These are phyloP conservation scores for Alethe diademata DNA, from an alignment of 2,113 vertebrate genomes.

Conservation along the genomic window DNA sequence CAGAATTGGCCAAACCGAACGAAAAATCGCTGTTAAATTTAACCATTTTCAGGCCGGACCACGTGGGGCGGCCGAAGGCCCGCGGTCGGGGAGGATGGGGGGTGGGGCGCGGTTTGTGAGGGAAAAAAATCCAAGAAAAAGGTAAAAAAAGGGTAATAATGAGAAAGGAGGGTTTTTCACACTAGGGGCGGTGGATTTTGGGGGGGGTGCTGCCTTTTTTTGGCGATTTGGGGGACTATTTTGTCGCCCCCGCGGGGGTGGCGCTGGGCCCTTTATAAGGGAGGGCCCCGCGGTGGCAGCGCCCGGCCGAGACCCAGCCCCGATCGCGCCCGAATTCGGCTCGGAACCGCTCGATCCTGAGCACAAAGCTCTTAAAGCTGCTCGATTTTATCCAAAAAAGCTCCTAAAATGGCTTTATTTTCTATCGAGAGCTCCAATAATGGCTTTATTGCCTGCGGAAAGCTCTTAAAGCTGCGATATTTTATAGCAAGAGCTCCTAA, in stretches of 20 bases:
- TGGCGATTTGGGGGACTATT: background rate
- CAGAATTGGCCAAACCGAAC: background rate
- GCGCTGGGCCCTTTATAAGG: accelerated
- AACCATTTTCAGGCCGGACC: background rate
- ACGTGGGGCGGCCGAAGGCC: accelerated
- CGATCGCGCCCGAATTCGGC: background rate
- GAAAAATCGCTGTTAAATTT: background rate
- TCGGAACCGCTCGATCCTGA: background rate
- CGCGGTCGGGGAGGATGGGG: accelerated
- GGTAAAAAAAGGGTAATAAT: accelerated
- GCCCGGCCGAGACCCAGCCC: background rate
- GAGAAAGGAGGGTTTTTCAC: background rate
- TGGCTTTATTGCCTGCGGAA: accelerated
- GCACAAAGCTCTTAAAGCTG: background rate
- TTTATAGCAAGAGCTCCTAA: accelerated
- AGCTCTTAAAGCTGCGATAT: background rate
- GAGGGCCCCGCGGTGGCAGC: background rate
- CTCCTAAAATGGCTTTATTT: background rate
- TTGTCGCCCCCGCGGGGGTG: background rate
- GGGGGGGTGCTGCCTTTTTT: background rate
- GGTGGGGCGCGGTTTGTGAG: background rate
- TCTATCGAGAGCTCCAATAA: accelerated
- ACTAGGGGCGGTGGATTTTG: background rate
- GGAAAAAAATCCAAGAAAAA: background rate
- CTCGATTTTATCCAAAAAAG: background rate